Evolutionary conservation across 2,888 invertebrate genomes (phyloP).

Genomic region (Amorpha juglandis): DNA sequence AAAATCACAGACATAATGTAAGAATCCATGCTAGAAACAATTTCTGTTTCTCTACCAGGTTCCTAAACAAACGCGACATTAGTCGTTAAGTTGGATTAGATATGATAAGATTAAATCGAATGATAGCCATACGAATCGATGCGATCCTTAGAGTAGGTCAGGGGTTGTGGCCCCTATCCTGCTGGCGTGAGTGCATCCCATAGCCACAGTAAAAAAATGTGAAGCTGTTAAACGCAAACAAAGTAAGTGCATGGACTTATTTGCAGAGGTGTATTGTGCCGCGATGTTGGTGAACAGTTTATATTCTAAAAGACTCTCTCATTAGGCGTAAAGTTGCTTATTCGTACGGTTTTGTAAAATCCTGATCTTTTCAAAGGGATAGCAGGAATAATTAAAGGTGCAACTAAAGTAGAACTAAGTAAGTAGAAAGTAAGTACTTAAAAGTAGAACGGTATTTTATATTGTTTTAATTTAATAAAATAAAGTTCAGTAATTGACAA

Average conservation of each 20-base stretch:
- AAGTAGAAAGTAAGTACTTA: too few species aligned
- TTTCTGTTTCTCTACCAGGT: too few species aligned
- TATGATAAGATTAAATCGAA: too few species aligned
- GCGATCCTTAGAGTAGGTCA: not conserved
- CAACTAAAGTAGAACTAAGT: too few species aligned
- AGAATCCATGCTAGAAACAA: too few species aligned
- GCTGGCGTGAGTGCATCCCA: not conserved
- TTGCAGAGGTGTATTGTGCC: slow-evolving; percentile 12
- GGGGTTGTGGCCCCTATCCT: not conserved
- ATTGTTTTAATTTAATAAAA: not conserved
- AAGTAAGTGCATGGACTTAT: slow-evolving; percentile 15
- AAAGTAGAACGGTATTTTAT: too few species aligned
- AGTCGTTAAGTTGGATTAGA: too few species aligned
- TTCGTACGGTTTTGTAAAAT: slow-evolving; percentile 7
- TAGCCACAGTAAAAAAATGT: slow-evolving; percentile 1
- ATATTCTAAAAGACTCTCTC: slow-evolving; percentile 15
- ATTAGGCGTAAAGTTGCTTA: slow-evolving; percentile 14
- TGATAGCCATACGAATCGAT: too few species aligned
- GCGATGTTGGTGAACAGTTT: slow-evolving; percentile 12
- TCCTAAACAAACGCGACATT: too few species aligned
- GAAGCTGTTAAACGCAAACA: slow-evolving; percentile 14
- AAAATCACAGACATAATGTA: too few species aligned
- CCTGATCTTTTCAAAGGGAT: slow-evolving; percentile 12
- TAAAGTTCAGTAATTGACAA: too few species aligned
- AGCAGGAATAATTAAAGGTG: slow-evolving; percentile 9